Conservation (phyloP, 2,888 invertebrate species). For the Rhamphomyia laevipes region DNA sequence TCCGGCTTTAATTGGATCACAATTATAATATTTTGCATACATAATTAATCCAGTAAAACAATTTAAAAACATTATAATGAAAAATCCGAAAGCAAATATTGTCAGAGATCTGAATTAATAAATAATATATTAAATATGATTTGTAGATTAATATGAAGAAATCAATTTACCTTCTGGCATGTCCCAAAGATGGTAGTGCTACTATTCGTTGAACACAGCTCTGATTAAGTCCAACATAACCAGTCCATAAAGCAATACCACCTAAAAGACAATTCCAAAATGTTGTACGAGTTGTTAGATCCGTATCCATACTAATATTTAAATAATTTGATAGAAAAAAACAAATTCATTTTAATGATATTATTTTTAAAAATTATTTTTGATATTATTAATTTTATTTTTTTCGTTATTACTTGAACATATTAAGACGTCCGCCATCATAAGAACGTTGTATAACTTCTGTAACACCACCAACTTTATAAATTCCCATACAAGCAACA, state of each 20-base stretch:
- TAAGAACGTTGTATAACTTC: conserved; percentile 21
- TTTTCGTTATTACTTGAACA: conserved; percentile 29
- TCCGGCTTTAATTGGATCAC: conserved; percentile 41
- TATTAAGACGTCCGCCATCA: conserved; percentile 21
- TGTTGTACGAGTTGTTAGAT: conserved; percentile 49
- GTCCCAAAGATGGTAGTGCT: conserved; percentile 44
- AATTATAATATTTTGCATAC: conserved; percentile 41
- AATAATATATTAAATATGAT: not conserved
- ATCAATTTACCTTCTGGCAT: conserved; percentile 41
- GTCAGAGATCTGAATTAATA: conserved; percentile 35
- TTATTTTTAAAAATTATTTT: too few relatives aligned
- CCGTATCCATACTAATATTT: conserved; percentile 46
- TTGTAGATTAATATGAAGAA: too few relatives aligned
- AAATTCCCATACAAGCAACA: conserved; percentile 24
- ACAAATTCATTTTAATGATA: too few relatives aligned
- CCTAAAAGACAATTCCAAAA: conserved; percentile 50
- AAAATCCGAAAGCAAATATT: conserved; percentile 41
- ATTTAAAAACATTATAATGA: conserved; percentile 40
- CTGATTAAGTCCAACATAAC: conserved; percentile 57
- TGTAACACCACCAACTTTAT: conserved; percentile 24
- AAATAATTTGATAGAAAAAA: not conserved
- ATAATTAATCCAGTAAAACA: conserved; percentile 44
- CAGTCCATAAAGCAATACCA: conserved; percentile 47
- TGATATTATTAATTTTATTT: not conserved
- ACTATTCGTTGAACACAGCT: conserved; percentile 60